Evolutionary conservation across 92 coral and sea anemone genomes (phyloP).

Genomic region (Porites cylindrica): DNA sequence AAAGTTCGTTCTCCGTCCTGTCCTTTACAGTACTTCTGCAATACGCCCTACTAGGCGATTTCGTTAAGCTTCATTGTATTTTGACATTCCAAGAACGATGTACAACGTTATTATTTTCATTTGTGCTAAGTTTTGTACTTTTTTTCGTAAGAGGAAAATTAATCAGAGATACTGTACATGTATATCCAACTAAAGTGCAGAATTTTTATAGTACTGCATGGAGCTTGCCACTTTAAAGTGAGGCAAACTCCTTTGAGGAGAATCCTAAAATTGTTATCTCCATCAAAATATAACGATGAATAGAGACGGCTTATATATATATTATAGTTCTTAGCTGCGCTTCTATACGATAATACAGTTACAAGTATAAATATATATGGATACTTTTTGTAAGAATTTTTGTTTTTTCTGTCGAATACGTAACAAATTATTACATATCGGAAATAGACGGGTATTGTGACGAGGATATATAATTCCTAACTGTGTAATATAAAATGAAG

Average conservation of each 20-base stretch:
- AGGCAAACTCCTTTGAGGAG: background rate
- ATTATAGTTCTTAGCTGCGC: background rate
- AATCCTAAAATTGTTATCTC: background rate
- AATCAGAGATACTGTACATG: background rate
- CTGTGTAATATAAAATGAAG: conserved; percentile 36
- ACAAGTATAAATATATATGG: background rate
- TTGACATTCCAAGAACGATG: conserved; percentile 2
- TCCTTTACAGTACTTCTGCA: background rate
- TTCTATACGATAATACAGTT: background rate
- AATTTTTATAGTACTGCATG: conserved; percentile 5
- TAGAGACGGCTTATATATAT: background rate
- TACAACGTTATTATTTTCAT: conserved; percentile 18
- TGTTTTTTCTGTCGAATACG: conserved; percentile 23
- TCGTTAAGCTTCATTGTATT: background rate
- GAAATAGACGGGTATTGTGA: conserved; percentile 41
- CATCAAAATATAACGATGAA: conserved; percentile 8
- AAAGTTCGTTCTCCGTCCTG: conserved; percentile 4
- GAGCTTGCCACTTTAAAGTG: background rate
- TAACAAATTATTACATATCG: conserved; percentile 34
- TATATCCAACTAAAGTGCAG: background rate
- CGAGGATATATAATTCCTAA: conserved; percentile 38
- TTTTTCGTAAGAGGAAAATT: conserved; percentile 1
- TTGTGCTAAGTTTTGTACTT: conserved; percentile 17
- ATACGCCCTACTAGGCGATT: conserved; percentile 8
- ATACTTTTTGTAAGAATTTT: conserved; percentile 30